These are phyloP conservation scores for Pandion haliaetus DNA, from an alignment of 2,113 vertebrate species.

Conservation along the genomic window DNA sequence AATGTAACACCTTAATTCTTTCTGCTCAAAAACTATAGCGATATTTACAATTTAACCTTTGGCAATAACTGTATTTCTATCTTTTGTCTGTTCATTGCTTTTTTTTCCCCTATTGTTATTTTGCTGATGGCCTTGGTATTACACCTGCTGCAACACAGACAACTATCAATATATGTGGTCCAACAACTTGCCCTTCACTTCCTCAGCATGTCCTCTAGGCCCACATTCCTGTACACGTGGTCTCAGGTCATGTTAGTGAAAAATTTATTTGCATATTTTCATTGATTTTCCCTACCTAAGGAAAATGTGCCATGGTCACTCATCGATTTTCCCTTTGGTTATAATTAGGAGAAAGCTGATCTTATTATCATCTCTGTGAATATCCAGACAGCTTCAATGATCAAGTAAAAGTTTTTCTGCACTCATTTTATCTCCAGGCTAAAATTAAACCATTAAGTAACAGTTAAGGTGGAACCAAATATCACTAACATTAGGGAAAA, in stretches of 20 bases:
- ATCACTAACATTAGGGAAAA: not conserved
- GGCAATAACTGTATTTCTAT: not conserved
- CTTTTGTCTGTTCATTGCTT: not conserved
- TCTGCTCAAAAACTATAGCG: not conserved
- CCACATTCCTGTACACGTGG: not conserved
- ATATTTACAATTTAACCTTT: not conserved
- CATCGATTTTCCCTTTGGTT: not conserved
- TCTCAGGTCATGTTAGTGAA: not conserved
- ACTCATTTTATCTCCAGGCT: not conserved
- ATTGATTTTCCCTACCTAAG: not conserved
- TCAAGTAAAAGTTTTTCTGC: not conserved
- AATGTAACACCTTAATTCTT: not conserved
- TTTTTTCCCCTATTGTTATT: not conserved
- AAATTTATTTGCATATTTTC: conserved; percentile 9
- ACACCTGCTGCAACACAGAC: not conserved
- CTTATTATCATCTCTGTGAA: not conserved
- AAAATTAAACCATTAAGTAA: not conserved
- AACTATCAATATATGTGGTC: not conserved
- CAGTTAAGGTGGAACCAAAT: not conserved
- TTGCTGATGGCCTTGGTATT: not conserved
- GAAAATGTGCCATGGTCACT: not conserved
- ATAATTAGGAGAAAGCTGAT: not conserved
- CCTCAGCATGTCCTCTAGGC: not conserved
- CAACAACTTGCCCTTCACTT: not conserved
- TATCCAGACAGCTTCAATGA: not conserved